Percentiles rank a stretch among this genome's conserved stretches.
Conservation (phyloP, 2,113 vertebrate genomes). For the Hippocampus comes region DNA sequence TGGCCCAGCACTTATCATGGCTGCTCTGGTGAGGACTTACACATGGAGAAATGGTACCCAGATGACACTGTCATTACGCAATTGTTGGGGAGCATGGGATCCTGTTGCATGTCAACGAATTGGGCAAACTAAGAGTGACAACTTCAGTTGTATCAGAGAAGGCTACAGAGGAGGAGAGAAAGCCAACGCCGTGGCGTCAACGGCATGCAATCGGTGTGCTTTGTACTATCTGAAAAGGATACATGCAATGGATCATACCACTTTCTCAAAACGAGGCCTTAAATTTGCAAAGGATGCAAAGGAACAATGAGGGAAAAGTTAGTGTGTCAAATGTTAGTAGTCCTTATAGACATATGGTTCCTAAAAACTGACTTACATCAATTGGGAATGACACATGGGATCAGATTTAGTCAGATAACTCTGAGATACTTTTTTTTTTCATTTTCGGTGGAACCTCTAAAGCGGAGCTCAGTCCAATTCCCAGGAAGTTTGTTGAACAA, state of each 20-base stretch:
- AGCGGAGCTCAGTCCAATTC: neutral
- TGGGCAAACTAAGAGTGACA: conserved; percentile 56
- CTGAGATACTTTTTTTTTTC: neutral
- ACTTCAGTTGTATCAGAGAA: conserved; percentile 27
- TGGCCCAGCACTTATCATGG: neutral
- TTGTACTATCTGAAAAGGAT: conserved; percentile 35
- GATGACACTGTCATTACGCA: conserved; percentile 44
- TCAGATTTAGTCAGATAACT: conserved; percentile 15
- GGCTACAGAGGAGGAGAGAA: conserved; percentile 8
- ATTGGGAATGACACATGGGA: conserved; percentile 43
- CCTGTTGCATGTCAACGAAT: conserved; percentile 63
- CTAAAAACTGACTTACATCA: conserved; percentile 39
- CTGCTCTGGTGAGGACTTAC: neutral
- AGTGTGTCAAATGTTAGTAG: conserved; percentile 55
- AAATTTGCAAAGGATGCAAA: conserved; percentile 58
- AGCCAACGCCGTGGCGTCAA: conserved; percentile 39
- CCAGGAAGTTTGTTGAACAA: no score
- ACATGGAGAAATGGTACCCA: conserved; percentile 19
- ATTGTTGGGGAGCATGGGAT: conserved; percentile 20
- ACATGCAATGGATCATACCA: conserved; percentile 15
- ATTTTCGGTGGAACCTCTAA: neutral
- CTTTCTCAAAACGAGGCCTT: conserved; percentile 60
- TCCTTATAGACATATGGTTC: conserved; percentile 50
- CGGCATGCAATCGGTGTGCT: conserved; percentile 34
- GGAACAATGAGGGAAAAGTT: conserved; percentile 45